phyloP scores from a whole-genome alignment of 2,888 invertebrate genomes.

The Eupithecia subfuscata region DNA sequence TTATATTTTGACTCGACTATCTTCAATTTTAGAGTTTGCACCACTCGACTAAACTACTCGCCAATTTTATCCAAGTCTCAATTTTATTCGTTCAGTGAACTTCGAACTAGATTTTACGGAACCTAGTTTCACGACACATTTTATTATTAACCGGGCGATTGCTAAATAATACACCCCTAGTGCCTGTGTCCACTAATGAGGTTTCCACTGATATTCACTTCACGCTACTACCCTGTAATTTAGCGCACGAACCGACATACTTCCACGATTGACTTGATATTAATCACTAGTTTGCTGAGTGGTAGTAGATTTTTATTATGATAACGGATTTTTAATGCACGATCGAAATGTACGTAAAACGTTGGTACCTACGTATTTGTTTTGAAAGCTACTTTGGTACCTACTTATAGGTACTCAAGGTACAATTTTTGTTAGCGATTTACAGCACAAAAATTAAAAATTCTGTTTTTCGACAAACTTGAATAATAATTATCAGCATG shows the following conservation, averaged over 20 bases:
- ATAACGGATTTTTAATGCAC: not conserved
- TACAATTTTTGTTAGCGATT: too few species aligned
- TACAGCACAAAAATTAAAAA: too few species aligned
- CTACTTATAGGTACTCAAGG: not conserved
- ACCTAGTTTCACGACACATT: constrained; percentile 1
- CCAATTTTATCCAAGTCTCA: not conserved
- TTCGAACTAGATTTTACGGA: not conserved
- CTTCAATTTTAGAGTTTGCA: not conserved
- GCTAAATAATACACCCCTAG: not conserved
- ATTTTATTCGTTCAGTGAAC: not conserved
- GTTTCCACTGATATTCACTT: constrained; percentile 2
- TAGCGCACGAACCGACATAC: not conserved
- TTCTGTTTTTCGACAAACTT: too few species aligned
- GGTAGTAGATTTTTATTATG: not conserved
- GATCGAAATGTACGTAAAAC: not conserved
- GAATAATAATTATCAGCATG: too few species aligned
- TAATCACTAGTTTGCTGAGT: not conserved
- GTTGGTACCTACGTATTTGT: not conserved
- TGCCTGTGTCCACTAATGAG: not conserved
- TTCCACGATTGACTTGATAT: not conserved
- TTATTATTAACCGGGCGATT: not conserved
- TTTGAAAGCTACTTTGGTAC: not conserved
- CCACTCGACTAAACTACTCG: not conserved
- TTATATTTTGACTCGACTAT: not conserved
- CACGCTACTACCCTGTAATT: not conserved